A percentile compares a stretch with the other conserved stretches of the same genome.
Evolutionary conservation across 2,797 vertebrate species (phyloP).

Genomic region (Thalassophryne amazonica): DNA sequence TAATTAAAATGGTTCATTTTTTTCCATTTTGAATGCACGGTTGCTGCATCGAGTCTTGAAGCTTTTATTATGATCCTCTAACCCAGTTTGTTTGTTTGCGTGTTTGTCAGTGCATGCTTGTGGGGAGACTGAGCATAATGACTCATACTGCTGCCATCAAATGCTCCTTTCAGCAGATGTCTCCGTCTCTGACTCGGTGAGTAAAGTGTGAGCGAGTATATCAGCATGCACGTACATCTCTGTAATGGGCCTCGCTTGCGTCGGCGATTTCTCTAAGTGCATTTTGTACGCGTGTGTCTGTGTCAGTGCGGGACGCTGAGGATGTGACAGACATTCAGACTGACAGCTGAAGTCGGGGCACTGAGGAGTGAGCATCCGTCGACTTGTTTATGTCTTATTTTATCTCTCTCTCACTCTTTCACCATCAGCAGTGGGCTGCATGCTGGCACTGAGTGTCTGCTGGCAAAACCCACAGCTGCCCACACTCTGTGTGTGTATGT

Average conservation of each 20-base stretch:
- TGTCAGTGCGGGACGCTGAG: constrained; percentile 31
- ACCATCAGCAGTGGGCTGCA: constrained; percentile 30
- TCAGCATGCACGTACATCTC: constrained; percentile 29
- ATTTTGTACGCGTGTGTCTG: constrained; percentile 15
- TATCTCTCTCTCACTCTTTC: constrained; percentile 34
- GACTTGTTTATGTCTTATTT: constrained; percentile 71
- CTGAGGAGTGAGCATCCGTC: constrained; percentile 81
- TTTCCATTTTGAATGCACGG: constrained; percentile 50
- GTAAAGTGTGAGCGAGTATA: constrained; percentile 51
- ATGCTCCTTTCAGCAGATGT: constrained; percentile 66
- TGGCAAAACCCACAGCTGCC: constrained; percentile 57
- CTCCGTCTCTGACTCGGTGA: constrained; percentile 53
- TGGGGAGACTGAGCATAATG: constrained; percentile 57
- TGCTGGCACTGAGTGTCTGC: constrained; percentile 42
- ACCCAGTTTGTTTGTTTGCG: constrained; percentile 62
- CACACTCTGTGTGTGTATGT: constrained; percentile 23
- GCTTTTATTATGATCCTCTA: constrained; percentile 70
- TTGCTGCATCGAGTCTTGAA: constrained; percentile 64
- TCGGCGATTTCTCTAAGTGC: constrained; percentile 49
- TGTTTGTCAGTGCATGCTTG: constrained; percentile 29
- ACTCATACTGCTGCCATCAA: constrained; percentile 61
- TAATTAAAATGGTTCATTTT: constrained; percentile 77
- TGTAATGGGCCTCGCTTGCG: constrained; percentile 45
- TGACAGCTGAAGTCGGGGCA: constrained; percentile 64
- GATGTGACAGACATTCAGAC: constrained; percentile 63